phyloP scores from a whole-genome alignment of 2,797 vertebrate genomes.

The Furcifer pardalis region DNA sequence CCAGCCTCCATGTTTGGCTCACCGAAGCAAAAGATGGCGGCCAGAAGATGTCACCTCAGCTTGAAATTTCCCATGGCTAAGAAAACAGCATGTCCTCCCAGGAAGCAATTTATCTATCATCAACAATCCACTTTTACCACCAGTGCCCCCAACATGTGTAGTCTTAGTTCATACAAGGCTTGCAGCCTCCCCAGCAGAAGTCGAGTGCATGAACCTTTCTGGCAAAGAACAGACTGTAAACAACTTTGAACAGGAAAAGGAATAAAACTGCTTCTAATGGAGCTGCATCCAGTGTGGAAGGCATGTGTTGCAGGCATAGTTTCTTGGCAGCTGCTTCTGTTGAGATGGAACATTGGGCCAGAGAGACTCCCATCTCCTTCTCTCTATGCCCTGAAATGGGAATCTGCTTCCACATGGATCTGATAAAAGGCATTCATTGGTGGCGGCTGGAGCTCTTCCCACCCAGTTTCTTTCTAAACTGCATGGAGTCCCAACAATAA shows the following conservation, averaged over 20 bases:
- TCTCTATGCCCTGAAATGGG: not conserved
- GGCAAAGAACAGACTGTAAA: not conserved
- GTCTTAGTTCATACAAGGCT: not conserved
- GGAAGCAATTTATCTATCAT: not conserved
- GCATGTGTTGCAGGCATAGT: not conserved
- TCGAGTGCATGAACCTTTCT: not conserved
- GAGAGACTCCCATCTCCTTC: not conserved
- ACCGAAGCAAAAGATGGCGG: not conserved
- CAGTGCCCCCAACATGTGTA: not conserved
- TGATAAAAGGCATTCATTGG: not conserved
- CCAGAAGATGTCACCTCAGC: not conserved
- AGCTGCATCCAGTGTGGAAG: not conserved
- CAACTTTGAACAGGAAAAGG: not conserved
- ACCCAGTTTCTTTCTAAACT: not conserved
- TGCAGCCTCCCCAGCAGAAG: not conserved
- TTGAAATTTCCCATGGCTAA: not conserved
- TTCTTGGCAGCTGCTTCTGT: not conserved
- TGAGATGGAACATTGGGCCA: not conserved
- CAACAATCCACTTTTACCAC: not conserved
- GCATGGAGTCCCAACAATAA: not conserved
- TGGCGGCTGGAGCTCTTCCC: not conserved
- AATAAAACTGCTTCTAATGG: not conserved
- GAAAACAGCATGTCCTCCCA: not conserved
- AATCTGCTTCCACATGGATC: not conserved
- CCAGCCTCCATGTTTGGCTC: no score